phyloP scores from a whole-genome alignment of 1,140 invertebrate genomes.

The Magallana ariakensis region DNA sequence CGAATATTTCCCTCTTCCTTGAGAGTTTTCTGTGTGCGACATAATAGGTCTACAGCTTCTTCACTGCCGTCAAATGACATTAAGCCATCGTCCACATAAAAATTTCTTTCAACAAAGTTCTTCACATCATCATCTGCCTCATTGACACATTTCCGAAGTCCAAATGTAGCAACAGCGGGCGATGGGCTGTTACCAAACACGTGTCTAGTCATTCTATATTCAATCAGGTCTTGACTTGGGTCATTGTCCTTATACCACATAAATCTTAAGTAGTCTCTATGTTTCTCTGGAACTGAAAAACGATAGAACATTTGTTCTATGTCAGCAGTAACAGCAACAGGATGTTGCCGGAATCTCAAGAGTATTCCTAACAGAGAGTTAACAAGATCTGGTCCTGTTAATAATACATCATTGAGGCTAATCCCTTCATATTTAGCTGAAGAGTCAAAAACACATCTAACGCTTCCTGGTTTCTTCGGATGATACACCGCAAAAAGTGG shows the following conservation, averaged over 20 bases:
- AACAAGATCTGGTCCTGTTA: slow-evolving; percentile 15
- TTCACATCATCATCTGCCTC: slow-evolving; percentile 37
- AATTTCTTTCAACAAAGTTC: slow-evolving; percentile 41
- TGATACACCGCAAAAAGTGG: too few species aligned
- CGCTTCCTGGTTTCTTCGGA: too few species aligned
- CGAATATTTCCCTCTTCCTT: slow-evolving; percentile 38
- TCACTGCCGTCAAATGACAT: slow-evolving; percentile 8
- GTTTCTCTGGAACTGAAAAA: too few species aligned
- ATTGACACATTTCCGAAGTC: slow-evolving; percentile 7
- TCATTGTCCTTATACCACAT: slow-evolving; percentile 57
- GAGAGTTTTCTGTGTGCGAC: slow-evolving; percentile 39
- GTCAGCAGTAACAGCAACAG: background rate
- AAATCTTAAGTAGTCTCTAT: slow-evolving; percentile 44
- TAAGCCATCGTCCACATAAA: slow-evolving; percentile 61
- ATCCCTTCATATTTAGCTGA: too few species aligned
- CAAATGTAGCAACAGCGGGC: slow-evolving; percentile 52
- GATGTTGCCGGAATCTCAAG: background rate
- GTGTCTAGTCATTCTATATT: slow-evolving; percentile 63
- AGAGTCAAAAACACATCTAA: too few species aligned
- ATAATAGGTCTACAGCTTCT: slow-evolving; percentile 45
- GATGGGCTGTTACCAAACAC: slow-evolving; percentile 58
- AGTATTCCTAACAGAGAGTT: background rate
- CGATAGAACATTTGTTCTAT: slow-evolving; percentile 11
- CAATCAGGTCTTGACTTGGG: slow-evolving; percentile 41
- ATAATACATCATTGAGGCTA: too few species aligned